Base-by-base conservation (phyloP, 2,797 vertebrate genomes). In the Pangasius larnaudii region DNA sequence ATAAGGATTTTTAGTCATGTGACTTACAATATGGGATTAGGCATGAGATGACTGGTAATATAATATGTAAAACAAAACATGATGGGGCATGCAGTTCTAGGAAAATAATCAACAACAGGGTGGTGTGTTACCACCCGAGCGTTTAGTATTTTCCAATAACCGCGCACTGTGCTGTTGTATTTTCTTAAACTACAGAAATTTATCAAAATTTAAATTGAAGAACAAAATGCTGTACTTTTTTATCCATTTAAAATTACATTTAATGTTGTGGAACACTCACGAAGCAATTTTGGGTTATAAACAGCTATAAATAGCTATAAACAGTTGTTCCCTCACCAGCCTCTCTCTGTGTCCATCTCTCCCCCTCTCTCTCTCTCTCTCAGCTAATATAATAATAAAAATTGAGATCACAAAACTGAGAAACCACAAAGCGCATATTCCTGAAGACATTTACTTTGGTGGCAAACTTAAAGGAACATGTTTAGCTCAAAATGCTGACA, bases 21-120 rank as follows among this genome's bases (percentile, higher is more conserved):
- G 24, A 74, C 74, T 85, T 85, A 85, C 59, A 85, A 74, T 72
- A 85, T 85, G 51, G 13, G 8, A 74, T 39, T 58, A 18, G 14
- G 6, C 9, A 75, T 85, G 49, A 67, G 30, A 61, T 27, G 56
- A 27, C 42, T 46, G 49, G 65, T 53, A 84, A 49, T 69, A 53
- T 78, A 24, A 82, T 82, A 30, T 67, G 18, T 33, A 67, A 39
- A 39, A 39, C 2, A 84, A 67, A 67, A 67, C 63, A 49, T 13
- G 61, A 83, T 2, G 1, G 39, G 61, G 24, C 61, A 84, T 49
- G 61, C 27, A 30, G 27, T 65, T 49, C 27, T 30, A 22, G 59
- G 6, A 67, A 67, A 67, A 49, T 49, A 30, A 83, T 49, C 24
- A 67, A 82, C 18, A 82, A 30, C 8, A 6, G 16, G 39, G 27